Evolutionary conservation across 2,113 vertebrate genomes (phyloP).

Genomic region (Axis porcinus): DNA sequence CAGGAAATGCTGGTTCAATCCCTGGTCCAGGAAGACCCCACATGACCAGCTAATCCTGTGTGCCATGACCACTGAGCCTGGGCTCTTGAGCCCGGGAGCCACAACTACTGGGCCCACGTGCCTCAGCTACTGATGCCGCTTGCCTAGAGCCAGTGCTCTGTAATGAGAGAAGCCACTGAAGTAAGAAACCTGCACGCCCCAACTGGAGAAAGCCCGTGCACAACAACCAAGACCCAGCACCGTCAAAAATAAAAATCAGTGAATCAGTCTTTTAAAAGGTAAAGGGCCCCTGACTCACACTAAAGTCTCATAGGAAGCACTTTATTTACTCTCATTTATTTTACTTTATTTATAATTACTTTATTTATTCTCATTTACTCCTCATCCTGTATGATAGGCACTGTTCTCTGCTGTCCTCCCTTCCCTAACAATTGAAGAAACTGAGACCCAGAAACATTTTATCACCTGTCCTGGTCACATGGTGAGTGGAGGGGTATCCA

Average conservation of each 20-base stretch:
- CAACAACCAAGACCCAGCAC: background rate
- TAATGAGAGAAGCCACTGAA: background rate
- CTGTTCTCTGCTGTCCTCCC: background rate
- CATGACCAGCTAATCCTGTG: background rate
- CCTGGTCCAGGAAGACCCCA: background rate
- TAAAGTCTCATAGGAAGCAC: background rate
- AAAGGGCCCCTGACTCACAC: background rate
- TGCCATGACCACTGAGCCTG: background rate
- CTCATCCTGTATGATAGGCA: background rate
- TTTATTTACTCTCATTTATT: too few species aligned
- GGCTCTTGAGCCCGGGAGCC: background rate
- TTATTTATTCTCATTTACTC: background rate
- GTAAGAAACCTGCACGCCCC: background rate
- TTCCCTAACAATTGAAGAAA: background rate
- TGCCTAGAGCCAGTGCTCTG: background rate
- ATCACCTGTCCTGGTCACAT: background rate
- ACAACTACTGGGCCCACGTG: background rate
- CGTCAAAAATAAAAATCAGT: background rate
- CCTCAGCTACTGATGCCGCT: background rate
- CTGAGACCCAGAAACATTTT: background rate
- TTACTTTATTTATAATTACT: too few species aligned
- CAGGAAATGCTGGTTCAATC: background rate
- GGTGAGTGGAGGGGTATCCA: background rate
- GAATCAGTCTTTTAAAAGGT: background rate
- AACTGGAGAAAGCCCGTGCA: background rate